Percentiles rank a stretch among this genome's conserved stretches.
Evolutionary conservation across 2,113 vertebrate genomes (phyloP).

Genomic region (Gobiocypris rarus): DNA sequence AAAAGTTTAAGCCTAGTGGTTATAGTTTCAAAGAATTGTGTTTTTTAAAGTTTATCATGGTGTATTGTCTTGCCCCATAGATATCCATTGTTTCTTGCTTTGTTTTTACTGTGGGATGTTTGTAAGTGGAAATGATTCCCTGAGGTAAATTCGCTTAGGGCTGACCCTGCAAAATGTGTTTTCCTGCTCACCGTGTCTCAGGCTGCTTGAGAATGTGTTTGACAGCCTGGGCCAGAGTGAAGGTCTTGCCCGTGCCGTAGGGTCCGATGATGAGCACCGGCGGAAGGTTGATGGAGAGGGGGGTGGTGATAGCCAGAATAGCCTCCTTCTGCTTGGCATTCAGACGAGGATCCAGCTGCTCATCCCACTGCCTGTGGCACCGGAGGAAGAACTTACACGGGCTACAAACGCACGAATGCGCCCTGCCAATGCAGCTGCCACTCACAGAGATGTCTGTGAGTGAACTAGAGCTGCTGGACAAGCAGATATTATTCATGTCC

Average conservation of each 20-base stretch:
- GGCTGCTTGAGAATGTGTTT: slow-evolving; percentile 98
- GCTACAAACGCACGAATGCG: not conserved
- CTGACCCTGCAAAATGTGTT: not conserved
- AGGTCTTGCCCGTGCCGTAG: slow-evolving; percentile 98
- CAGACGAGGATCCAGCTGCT: slow-evolving; percentile 96
- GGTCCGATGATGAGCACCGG: slow-evolving; percentile 98
- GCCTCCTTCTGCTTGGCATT: slow-evolving; percentile 99
- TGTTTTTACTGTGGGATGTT: not conserved
- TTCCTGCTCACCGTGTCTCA: slow-evolving; percentile 83
- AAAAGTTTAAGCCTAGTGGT: not conserved
- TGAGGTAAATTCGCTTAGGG: not conserved
- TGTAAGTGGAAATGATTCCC: not conserved
- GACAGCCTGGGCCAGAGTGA: slow-evolving; percentile 97
- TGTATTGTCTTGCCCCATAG: not conserved
- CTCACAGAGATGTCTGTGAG: slow-evolving; percentile 9
- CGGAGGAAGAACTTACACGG: slow-evolving; percentile 29
- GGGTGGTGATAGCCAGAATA: slow-evolving; percentile 96
- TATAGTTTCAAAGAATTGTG: not conserved
- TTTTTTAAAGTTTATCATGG: not conserved
- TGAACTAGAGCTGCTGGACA: not conserved
- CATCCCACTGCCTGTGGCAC: slow-evolving; percentile 91
- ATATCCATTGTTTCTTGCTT: not conserved
- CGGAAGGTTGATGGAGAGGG: slow-evolving; percentile 87
- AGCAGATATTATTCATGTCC: not conserved
- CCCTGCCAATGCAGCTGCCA: slow-evolving; percentile 10